Conservation (phyloP, 1,140 invertebrate genomes). For the Trachymyrmex cornetzi region DNA sequence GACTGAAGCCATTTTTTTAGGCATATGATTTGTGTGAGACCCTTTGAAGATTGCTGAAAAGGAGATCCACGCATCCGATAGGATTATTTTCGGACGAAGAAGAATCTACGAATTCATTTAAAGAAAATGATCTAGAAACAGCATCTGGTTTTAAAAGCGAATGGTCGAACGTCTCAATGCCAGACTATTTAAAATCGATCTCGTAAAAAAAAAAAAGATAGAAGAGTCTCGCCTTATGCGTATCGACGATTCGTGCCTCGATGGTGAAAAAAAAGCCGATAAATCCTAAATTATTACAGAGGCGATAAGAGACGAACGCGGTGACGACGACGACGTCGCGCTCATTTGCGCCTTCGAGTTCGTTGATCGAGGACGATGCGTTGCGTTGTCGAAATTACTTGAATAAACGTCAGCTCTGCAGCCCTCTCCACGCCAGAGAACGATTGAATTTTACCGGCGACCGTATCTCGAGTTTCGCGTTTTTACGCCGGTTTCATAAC, state of each 20-base stretch:
- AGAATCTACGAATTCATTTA: neutral
- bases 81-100: neutral
- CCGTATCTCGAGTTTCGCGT: neutral
- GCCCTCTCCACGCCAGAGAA: neutral
- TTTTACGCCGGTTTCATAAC: neutral
- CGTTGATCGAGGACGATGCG: slow-evolving; percentile 58
- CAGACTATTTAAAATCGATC: slow-evolving; percentile 30
- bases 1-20: too few species aligned
- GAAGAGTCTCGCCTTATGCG: neutral
- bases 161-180: neutral
- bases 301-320: slow-evolving; percentile 46
- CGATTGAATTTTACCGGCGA: neutral
- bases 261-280: slow-evolving; percentile 46
- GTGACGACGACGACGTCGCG: slow-evolving; percentile 39
- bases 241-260: slow-evolving; percentile 33
- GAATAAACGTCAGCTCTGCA: slow-evolving; percentile 4
- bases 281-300: slow-evolving; percentile 64
- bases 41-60: neutral
- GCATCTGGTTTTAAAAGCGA: neutral
- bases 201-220: slow-evolving; percentile 38
- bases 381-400: slow-evolving; percentile 39
- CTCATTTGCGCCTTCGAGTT: slow-evolving; percentile 59
- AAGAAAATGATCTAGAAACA: neutral
- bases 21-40: too few species aligned
- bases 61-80: neutral